Percentiles rank a stretch among this genome's conserved stretches.
Evolutionary conservation across 1,140 invertebrate species (phyloP).

Genomic region (Zaprionus inermis): DNA sequence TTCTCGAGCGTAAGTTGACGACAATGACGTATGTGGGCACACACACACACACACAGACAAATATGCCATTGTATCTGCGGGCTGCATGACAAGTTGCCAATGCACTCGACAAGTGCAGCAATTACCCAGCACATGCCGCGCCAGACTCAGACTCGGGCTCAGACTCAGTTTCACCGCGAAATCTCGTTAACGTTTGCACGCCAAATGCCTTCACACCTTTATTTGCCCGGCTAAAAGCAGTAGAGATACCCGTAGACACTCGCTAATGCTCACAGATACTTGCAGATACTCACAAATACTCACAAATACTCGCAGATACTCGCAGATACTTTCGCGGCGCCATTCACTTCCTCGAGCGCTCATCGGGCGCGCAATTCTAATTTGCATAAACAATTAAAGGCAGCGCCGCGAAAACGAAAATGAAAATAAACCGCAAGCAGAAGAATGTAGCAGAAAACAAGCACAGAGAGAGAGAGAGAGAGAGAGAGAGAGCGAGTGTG

Average conservation of each 20-base stretch:
- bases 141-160: neutral
- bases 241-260: too few relatives aligned
- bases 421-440: slow-evolving; percentile 11
- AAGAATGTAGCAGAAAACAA: too few relatives aligned
- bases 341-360: slow-evolving; percentile 67
- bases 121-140: neutral
- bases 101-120: too few relatives aligned
- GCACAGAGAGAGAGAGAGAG: neutral
- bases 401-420: slow-evolving; percentile 27
- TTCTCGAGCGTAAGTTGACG: slow-evolving; percentile 33
- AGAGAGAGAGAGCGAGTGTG: slow-evolving; percentile 25
- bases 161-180: slow-evolving; percentile 5
- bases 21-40: slow-evolving; percentile 18
- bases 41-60: slow-evolving; percentile 13
- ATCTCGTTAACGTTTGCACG: slow-evolving; percentile 41
- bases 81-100: slow-evolving; percentile 12
- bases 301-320: neutral
- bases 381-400: slow-evolving; percentile 79
- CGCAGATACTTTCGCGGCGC: slow-evolving; percentile 35
- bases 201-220: slow-evolving; percentile 69
- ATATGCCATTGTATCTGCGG: neutral
- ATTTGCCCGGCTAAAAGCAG: slow-evolving; percentile 54
- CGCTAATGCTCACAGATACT: slow-evolving; percentile 17
- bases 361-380: slow-evolving; percentile 70
- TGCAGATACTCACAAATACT: neutral